Conservation (phyloP, 2,888 invertebrate species). For the Amorpha juglandis region DNA sequence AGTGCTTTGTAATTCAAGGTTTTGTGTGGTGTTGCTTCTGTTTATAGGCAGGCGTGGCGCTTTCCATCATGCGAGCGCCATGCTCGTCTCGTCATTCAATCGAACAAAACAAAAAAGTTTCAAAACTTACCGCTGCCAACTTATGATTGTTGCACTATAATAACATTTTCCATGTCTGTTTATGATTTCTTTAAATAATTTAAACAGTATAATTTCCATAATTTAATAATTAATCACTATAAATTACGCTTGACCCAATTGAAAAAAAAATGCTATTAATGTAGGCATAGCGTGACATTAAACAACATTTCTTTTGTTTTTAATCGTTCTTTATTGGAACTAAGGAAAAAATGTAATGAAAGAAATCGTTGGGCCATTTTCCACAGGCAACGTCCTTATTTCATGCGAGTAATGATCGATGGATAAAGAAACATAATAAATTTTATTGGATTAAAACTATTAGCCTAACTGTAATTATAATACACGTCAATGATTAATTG, state of each 20-base stretch:
- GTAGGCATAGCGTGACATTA: conserved; percentile 55
- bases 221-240: not conserved
- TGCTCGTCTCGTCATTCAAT: too few relatives aligned
- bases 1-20: too few relatives aligned
- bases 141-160: too few relatives aligned
- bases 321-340: conserved; percentile 41
- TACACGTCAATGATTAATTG: not conserved
- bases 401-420: conserved; percentile 43
- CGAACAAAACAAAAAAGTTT: too few relatives aligned
- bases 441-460: not conserved
- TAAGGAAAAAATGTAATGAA: conserved; percentile 13
- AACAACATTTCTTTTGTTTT: conserved; percentile 45
- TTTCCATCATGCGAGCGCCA: too few relatives aligned
- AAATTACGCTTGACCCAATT: not conserved
- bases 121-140: too few relatives aligned
- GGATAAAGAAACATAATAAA: not conserved
- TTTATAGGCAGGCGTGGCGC: too few relatives aligned
- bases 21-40: too few relatives aligned
- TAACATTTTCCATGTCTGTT: too few relatives aligned
- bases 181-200: too few relatives aligned
- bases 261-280: conserved; percentile 39
- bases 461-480: not conserved
- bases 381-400: conserved; percentile 43
- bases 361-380: conserved; percentile 33
- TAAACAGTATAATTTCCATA: too few relatives aligned